A percentile compares a stretch with the other conserved stretches of the same genome.
Conservation (phyloP, 2,888 invertebrate species). For the Drosophila meridiana region DNA sequence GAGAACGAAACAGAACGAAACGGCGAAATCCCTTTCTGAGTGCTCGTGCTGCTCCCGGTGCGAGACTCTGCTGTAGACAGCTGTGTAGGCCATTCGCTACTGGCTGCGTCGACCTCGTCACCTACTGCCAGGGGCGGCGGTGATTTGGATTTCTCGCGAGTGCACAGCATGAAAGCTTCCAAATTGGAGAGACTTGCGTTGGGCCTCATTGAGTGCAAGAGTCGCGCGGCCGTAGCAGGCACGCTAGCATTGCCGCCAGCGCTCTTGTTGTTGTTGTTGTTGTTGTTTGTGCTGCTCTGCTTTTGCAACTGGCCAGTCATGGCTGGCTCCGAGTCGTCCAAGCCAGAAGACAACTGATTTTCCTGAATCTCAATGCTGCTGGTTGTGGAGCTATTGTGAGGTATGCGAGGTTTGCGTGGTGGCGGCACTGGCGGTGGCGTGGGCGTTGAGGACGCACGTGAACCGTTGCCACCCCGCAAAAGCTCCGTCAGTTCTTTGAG, state of each 20-base stretch:
- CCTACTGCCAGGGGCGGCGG: conserved; percentile 58
- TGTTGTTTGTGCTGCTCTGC: conserved; percentile 72
- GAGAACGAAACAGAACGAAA: conserved; percentile 95
- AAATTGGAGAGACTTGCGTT: conserved; percentile 83
- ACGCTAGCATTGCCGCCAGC: conserved; percentile 13
- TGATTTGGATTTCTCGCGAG: conserved; percentile 80
- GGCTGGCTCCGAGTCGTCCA: conserved; percentile 42
- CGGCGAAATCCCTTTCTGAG: conserved; percentile 88
- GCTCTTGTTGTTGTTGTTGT: conserved; percentile 42
- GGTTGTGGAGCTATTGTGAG: conserved; percentile 80
- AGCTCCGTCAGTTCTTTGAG: conserved; percentile 92
- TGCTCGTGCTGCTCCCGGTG: conserved; percentile 83
- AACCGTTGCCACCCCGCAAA: conserved; percentile 87
- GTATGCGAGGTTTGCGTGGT: conserved; percentile 85
- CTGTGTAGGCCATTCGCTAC: conserved; percentile 83
- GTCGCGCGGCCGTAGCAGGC: conserved; percentile 48
- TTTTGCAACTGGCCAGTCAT: conserved; percentile 71
- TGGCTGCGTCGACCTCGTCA: conserved; percentile 50
- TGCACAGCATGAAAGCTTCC: conserved; percentile 78
- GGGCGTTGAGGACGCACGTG: conserved; percentile 86
- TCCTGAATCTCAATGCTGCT: conserved; percentile 85
- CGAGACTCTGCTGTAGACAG: conserved; percentile 87
- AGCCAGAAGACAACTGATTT: conserved; percentile 17
- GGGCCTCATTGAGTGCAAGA: conserved; percentile 74
- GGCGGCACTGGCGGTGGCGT: conserved; percentile 87